These are phyloP conservation scores for Heterodera carotae DNA, from an alignment of 1,140 invertebrate genomes.

Conservation along the genomic window DNA sequence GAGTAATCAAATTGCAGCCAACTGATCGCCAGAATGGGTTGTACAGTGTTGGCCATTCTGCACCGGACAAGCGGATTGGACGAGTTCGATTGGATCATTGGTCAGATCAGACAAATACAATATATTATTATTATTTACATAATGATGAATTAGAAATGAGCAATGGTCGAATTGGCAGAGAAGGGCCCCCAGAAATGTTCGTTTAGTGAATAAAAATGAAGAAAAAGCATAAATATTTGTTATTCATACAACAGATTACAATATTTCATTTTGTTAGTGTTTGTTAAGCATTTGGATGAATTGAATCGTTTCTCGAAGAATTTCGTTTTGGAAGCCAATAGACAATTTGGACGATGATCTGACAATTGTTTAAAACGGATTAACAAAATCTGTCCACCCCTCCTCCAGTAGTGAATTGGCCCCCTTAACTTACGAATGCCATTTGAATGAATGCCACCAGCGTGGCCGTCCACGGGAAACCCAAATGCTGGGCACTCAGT, in stretches of 20 bases:
- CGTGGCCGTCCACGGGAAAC: constrained; percentile 51
- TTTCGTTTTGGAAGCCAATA: constrained; percentile 9
- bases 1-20: neutral
- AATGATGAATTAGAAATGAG: constrained; percentile 70
- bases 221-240: neutral
- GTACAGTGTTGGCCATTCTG: constrained; percentile 75
- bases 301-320: neutral
- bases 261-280: neutral
- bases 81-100: constrained; percentile 26
- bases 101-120: constrained; percentile 10
- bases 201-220: neutral
- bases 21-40: constrained; percentile 67
- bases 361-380: too few species aligned
- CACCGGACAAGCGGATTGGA: constrained; percentile 23
- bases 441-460: constrained; percentile 29
- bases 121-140: too few species aligned
- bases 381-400: neutral
- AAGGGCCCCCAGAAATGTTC: constrained; percentile 38
- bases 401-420: neutral
- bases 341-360: constrained; percentile 17
- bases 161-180: constrained; percentile 38
- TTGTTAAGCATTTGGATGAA: neutral
- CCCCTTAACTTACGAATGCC: neutral
- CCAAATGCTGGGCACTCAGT: constrained; percentile 47
- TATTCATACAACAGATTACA: neutral